These are phyloP conservation scores for Orchestia grillus DNA, from an alignment of 1,140 invertebrate genomes.

Conservation along the genomic window DNA sequence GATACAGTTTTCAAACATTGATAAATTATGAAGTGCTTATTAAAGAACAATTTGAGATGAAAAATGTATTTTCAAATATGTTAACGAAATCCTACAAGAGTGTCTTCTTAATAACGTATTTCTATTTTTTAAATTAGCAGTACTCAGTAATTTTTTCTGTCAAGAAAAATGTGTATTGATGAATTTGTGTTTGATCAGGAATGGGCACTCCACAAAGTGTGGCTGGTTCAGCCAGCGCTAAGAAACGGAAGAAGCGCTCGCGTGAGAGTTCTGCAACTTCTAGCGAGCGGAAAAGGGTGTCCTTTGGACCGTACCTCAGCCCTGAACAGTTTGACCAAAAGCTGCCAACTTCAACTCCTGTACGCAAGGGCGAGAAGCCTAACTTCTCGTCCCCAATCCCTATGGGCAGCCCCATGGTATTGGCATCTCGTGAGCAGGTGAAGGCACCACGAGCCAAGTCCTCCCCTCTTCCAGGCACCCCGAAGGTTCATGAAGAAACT, in stretches of 20 bases:
- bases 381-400: not conserved
- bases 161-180: not conserved
- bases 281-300: constrained; percentile 70
- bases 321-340: constrained; percentile 73
- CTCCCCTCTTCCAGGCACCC: not conserved
- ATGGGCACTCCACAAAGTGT: not conserved
- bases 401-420: constrained; percentile 41
- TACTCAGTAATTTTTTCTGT: no score
- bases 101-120: no score
- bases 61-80: no score
- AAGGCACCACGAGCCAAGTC: not conserved
- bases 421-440: not conserved
- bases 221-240: not conserved
- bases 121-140: no score
- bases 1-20: no score
- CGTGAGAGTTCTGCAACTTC: constrained; percentile 41
- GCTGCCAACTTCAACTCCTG: constrained; percentile 72
- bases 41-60: no score
- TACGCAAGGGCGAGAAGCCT: constrained; percentile 71
- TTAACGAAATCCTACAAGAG: no score
- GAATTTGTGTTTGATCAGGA: not conserved
- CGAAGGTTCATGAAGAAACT: constrained; percentile 23
- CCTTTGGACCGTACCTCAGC: constrained; percentile 73
- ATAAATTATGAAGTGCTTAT: no score
- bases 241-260: constrained; percentile 24